Base-by-base conservation (phyloP, 2,113 vertebrate species). In the Bujurquina vittata region DNA sequence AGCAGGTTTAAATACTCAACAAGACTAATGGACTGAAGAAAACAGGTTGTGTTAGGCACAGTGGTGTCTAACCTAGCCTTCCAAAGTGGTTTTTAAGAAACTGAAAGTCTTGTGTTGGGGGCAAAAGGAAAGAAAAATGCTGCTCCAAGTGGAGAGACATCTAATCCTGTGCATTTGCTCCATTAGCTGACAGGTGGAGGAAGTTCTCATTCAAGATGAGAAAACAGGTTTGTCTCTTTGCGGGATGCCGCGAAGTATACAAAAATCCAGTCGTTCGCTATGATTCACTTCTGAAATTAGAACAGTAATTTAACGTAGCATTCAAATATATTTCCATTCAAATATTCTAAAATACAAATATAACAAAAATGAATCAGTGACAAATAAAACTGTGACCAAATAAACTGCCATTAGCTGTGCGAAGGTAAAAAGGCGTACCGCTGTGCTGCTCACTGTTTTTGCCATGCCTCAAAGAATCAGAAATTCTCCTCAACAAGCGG, bases 331-430 rank as follows among this genome's bases (percentile, higher is more conserved):
- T 46, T 23, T 46, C 8, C 22, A 26, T 67, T 1, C 63, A 14
- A 26, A 26, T 18, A 67, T 46, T 17, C 22, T 23, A 15, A 67
- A 67, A 67, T 40, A 67, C 37, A 67, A 46, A 46, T 15, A 15
- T 15, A 46, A 46, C 12, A 46, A 46, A 46, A 15, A 46, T 15
- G 12, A 46, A 46, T 46, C 43, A 46, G 12, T 67, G 63, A 8
- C 37, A 67, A 67, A 46, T 46, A 4, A 46, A 46, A 46, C 11
- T 46, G 43, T 46, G 11, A 14, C 43, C 14, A 46, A 46, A 46
- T 14, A 65, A 49, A 17, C 15, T 49, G 46, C 46, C 46, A 65
- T 10, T 0, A 0, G 35, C 35, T 23, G n/a, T 43, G 0, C 43
- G 22, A 65, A 46, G 62, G 4, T 67, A 17, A 67, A 26, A 0